Base-by-base conservation (phyloP, 2,113 vertebrate species). In the Garra rufa region DNA sequence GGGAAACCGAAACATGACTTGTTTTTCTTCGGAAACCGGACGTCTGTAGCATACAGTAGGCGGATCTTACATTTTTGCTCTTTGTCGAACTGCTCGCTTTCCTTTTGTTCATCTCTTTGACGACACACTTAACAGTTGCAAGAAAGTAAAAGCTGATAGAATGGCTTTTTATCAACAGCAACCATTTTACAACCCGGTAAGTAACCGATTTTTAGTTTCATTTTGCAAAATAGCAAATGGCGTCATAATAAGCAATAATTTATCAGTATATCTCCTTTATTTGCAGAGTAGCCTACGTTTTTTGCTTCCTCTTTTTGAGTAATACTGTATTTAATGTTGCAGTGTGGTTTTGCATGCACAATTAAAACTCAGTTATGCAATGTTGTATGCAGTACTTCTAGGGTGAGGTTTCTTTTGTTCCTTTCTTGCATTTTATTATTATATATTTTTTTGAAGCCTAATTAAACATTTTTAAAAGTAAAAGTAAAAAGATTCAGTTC, bases 151-250 rank as follows among this genome's bases (percentile, higher is more conserved):
- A 46, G 48, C 52, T 65, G 38, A 14, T 1, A 43, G 44, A 30
- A 91, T 91, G 91, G 83, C 89, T 8, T 84, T 81, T 74, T 78
- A 81, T 17, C 85, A 89, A 26, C 90, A 91, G n/a, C 69, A 87
- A 8, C 89, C 89, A 1, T 89, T 89, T 82, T 87, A 85, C 46
- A 90, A 87, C 61, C 89, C 89, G 61, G 89, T 89, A 84, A 82
- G 85, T 81, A 11, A 24, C n/a, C 9, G 26, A 1, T 4, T 19
- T 14, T 55, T 38, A 34, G 11, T 74, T 57, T 70, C 7, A 9
- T 52, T 44, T 26, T 11, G 41, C 7, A 19, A 76, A 80, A 65
- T 0, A 38, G 38, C 17, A 69, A 19, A 67, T 9, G 8, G 52
- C 19, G 52, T 9, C 1, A 57, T 57, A n/a, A 57, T 9, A 57